Conservation (phyloP, 2,797 vertebrate species). For the Ptychadena robeensis region DNA sequence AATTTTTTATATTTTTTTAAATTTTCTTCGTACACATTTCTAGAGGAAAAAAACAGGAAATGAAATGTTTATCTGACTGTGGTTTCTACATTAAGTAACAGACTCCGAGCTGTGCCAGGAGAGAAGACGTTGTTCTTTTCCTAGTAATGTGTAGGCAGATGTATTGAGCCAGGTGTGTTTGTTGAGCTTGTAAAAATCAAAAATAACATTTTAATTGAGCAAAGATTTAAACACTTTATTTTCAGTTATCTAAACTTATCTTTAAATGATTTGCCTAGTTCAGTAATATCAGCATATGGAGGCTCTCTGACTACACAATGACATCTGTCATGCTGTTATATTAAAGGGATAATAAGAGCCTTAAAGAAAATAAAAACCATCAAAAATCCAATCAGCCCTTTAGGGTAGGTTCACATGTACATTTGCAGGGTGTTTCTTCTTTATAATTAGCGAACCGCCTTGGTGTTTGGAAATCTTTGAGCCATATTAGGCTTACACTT, state of each 20-base stretch:
- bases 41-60: too few species aligned
- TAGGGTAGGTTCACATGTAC: too few species aligned
- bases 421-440: too few species aligned
- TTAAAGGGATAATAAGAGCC: too few species aligned
- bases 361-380: too few species aligned
- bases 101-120: background rate
- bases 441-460: too few species aligned
- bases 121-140: background rate
- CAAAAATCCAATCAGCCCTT: too few species aligned
- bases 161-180: slow-evolving; percentile 31
- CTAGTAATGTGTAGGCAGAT: slow-evolving; percentile 37
- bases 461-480: too few species aligned
- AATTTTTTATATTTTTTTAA: too few species aligned
- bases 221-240: slow-evolving; percentile 3
- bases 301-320: background rate
- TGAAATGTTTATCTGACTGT: too few species aligned
- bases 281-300: background rate
- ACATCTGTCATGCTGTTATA: background rate
- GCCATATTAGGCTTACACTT: too few species aligned
- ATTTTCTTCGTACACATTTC: too few species aligned
- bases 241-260: slow-evolving; percentile 11
- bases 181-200: slow-evolving; percentile 24
- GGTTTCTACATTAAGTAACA: background rate
- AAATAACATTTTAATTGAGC: slow-evolving; percentile 25
- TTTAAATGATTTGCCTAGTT: slow-evolving; percentile 4